These are phyloP conservation scores for human DNA, from an alignment of 2,113 vertebrate species.

Conservation along the genomic window GRCh38 chr5:106844001-106844500, in stretches of 20 bases:
- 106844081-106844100: neutral
- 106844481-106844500: neutral
- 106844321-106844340: neutral
- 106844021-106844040: neutral
- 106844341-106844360: neutral
- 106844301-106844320: neutral
- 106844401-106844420: neutral
- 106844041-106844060: neutral
- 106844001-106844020: neutral
- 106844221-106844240: neutral
- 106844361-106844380: neutral
- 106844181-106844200: rapidly evolving
- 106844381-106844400: neutral
- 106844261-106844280: neutral
- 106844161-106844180: neutral
- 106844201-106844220: neutral
- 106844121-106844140: neutral
- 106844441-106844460: neutral
- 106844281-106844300: neutral
- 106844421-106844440: neutral
- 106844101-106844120: neutral
- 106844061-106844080: neutral
- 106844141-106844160: neutral
- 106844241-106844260: neutral
- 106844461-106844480: neutral